Evolutionary conservation across 2,113 vertebrate genomes (phyloP).

Genomic region (Baryphthengus martii): DNA sequence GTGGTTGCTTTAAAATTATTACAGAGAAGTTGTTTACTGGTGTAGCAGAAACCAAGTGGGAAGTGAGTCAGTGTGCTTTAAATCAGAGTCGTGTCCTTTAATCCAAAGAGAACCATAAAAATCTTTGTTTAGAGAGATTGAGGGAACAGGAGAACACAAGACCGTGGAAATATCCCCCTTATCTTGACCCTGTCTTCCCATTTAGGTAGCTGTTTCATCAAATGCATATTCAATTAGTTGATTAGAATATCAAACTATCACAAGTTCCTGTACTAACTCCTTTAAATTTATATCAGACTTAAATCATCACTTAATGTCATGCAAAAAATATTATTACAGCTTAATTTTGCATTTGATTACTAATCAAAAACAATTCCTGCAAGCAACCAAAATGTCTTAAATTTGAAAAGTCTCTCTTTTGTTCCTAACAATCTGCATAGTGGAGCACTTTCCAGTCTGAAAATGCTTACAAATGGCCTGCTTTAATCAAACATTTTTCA

Average conservation of each 20-base stretch:
- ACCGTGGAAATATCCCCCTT: not conserved
- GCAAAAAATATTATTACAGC: not conserved
- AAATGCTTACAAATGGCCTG: not conserved
- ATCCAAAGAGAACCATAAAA: not conserved
- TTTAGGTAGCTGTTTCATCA: not conserved
- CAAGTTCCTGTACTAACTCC: not conserved
- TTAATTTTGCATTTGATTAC: not conserved
- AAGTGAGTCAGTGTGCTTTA: not conserved
- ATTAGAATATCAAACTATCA: not conserved
- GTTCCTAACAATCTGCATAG: not conserved
- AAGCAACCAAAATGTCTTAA: not conserved
- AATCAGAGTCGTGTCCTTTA: not conserved
- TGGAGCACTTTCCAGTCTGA: not conserved
- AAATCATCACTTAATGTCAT: not conserved
- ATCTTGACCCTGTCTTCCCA: not conserved
- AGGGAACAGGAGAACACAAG: not conserved
- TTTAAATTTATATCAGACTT: not conserved
- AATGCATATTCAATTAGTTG: not conserved
- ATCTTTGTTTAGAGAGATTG: not conserved
- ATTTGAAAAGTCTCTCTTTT: not conserved
- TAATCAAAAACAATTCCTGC: not conserved
- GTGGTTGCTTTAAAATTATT: not conserved
- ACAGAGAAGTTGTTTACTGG: not conserved
- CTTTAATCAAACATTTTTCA: not conserved
- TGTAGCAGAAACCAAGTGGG: not conserved